Evolutionary conservation across 2,113 vertebrate genomes (phyloP), one percentile per base, ranked within the genome.

Genomic region (Cryptotis parvus): DNA sequence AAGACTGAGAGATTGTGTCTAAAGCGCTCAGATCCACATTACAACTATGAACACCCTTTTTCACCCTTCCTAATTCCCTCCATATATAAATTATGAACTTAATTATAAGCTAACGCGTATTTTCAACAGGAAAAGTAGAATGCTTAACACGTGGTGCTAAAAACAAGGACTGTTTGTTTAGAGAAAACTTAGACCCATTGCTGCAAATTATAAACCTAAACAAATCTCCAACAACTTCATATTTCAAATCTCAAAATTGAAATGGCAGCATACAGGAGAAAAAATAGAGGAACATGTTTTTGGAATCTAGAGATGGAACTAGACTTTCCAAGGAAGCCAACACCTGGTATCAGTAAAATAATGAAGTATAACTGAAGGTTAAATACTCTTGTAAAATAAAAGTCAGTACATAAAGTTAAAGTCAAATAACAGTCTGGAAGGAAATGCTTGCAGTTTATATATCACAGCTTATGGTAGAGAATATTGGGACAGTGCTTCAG

Each of bases 211-310:
- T 55, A 87, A 75, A 92, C 1, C n/a, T 74, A 83, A 66, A 70
- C n/a, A 69, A 86, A 33, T 33, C 49, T 45, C 72, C 52, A 2
- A 49, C 16, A 65, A 92, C 26, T 82, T 90, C 24, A 11, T 43
- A 92, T 75, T 65, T 69, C 41, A 79, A 86, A 72, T 35, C 70
- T 86, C 49, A 49, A 66, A 94, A 70, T 79, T 86, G 39, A 92
- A 87, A 82, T 68, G 2, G 65, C 22, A 35, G 79, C 79, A 29
- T 27, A 84, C 37, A 9, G 77, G 3, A 43, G 84, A 12, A 24
- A 87, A 81, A 84, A 43, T 18, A 37, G 2, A 3, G 14, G 15
- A 66, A 6, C 63, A 35, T 45, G 39, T 52, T 92, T 94, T 77
- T 65, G 26, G 37, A 41, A 92, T 45, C 70, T 27, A 49, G 9